Evolutionary conservation across 2,888 invertebrate genomes (phyloP).

Genomic region (Thera britannica): DNA sequence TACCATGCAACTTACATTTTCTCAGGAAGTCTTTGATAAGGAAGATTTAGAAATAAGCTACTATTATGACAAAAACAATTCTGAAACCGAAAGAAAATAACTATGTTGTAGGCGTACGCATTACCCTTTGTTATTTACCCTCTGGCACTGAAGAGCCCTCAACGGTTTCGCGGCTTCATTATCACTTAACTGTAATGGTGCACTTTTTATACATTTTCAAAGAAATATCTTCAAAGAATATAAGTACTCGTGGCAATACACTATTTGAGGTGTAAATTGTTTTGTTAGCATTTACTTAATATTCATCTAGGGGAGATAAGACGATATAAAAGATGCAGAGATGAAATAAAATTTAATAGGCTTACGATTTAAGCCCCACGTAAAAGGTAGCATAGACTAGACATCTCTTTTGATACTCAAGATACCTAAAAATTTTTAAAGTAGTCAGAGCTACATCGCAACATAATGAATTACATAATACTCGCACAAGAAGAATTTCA

Average conservation of each 20-base stretch:
- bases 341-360: too few species aligned
- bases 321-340: too few species aligned
- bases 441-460: too few species aligned
- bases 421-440: too few species aligned
- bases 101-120: neutral
- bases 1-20: neutral
- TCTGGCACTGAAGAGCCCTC: conserved; percentile 14
- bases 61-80: neutral
- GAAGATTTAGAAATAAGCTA: conserved; percentile 1
- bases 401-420: too few species aligned
- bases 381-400: too few species aligned
- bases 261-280: neutral
- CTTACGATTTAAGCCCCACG: too few species aligned
- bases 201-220: conserved; percentile 11
- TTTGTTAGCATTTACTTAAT: neutral
- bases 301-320: neutral
- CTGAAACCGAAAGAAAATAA: conserved; percentile 5
- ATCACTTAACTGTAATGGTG: conserved; percentile 18
- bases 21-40: neutral
- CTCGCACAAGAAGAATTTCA: too few species aligned
- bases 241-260: neutral
- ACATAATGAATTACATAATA: too few species aligned
- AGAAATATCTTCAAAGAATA: conserved; percentile 2
- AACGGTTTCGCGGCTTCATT: conserved; percentile 23
- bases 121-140: conserved; percentile 18